Conservation (phyloP, 2,113 vertebrate genomes). For the Dascyllus trimaculatus region DNA sequence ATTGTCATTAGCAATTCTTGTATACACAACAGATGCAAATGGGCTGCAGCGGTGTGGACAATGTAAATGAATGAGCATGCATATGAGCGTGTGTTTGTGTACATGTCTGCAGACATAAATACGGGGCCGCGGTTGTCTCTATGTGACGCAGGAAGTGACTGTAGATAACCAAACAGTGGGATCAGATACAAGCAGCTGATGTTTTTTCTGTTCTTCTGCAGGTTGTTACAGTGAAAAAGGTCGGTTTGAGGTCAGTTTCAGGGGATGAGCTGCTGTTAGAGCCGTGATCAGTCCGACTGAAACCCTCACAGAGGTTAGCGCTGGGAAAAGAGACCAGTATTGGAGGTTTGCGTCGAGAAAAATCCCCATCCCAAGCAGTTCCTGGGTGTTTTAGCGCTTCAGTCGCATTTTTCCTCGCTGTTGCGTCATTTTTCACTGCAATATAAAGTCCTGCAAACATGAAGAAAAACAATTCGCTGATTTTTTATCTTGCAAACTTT, state of each 20-base stretch:
- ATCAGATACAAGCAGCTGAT: not conserved
- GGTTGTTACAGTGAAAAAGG: not conserved
- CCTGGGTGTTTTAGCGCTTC: too few relatives aligned
- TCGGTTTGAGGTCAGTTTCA: not conserved
- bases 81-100: conserved; percentile 43
- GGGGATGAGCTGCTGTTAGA: conserved; percentile 5
- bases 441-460: too few relatives aligned
- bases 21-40: conserved; percentile 62
- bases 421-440: too few relatives aligned
- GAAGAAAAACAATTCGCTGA: too few relatives aligned
- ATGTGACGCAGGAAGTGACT: conserved; percentile 25
- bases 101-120: conserved; percentile 44
- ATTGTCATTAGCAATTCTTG: conserved; percentile 31
- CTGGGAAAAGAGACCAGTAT: too few relatives aligned
- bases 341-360: too few relatives aligned
- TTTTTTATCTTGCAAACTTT: too few relatives aligned
- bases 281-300: conserved; percentile 25
- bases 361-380: too few relatives aligned
- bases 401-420: too few relatives aligned
- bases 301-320: not conserved
- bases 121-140: conserved; percentile 35
- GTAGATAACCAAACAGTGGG: not conserved
- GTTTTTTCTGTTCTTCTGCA: not conserved
- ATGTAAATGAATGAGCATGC: conserved; percentile 47
- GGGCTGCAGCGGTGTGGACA: conserved; percentile 42